Evolutionary conservation across 2,113 vertebrate genomes (phyloP).

Genomic region (Sebastes schlegelii): DNA sequence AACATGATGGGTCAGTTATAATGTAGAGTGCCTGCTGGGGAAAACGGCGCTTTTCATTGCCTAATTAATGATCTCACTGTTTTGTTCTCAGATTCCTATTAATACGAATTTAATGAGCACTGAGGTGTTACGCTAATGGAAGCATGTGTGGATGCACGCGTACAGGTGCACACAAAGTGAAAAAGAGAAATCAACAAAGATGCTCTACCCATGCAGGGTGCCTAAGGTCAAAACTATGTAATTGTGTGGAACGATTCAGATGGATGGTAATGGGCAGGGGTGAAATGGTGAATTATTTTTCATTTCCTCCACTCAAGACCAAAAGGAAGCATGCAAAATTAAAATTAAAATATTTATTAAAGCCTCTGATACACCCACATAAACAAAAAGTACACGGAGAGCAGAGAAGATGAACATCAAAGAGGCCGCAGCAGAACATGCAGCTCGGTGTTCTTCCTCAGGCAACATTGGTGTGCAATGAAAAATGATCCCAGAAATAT

Average conservation of each 20-base stretch:
- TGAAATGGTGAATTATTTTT: not conserved
- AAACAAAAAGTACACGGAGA: slow-evolving; percentile 22
- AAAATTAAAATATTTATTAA: slow-evolving; percentile 19
- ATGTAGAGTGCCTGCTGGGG: not conserved
- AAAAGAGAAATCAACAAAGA: slow-evolving; percentile 7
- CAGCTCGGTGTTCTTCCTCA: slow-evolving; percentile 42
- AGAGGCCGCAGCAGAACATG: slow-evolving; percentile 39
- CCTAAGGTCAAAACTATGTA: slow-evolving; percentile 10
- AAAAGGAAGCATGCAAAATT: slow-evolving; percentile 29
- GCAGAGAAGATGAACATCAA: slow-evolving; percentile 15
- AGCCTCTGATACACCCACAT: slow-evolving; percentile 59
- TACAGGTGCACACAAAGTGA: not conserved
- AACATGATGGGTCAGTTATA: slow-evolving; percentile 24
- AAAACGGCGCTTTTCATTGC: not conserved
- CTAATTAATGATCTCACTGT: slow-evolving; percentile 15
- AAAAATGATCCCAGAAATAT: slow-evolving; percentile 26
- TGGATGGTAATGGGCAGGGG: not conserved
- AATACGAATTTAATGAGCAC: slow-evolving; percentile 10
- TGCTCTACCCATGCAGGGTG: not conserved
- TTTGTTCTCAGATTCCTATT: slow-evolving; percentile 24
- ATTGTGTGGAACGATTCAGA: not conserved
- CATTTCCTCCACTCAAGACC: not conserved
- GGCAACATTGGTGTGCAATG: slow-evolving; percentile 28
- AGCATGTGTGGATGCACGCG: not conserved
- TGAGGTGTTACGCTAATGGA: slow-evolving; percentile 4